These are phyloP conservation scores for Drosophila parthenogenetica DNA, from an alignment of 2,888 invertebrate genomes.

Conservation along the genomic window DNA sequence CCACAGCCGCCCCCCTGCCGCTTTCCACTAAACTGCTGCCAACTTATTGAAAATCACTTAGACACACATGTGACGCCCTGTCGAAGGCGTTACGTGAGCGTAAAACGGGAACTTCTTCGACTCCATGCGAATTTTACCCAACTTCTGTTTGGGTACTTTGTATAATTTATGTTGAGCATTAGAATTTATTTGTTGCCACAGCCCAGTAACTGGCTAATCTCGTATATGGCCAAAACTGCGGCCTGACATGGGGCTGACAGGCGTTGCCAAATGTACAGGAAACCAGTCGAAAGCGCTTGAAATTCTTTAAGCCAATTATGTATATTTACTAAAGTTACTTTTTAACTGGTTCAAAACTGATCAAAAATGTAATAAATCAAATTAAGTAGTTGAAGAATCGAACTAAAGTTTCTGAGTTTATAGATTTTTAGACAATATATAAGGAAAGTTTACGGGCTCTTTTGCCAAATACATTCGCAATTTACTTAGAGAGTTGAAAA, in stretches of 20 bases:
- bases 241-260: constrained; percentile 48
- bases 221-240: constrained; percentile 10
- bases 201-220: constrained; percentile 39
- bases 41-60: constrained; percentile 81
- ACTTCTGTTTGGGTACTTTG: constrained; percentile 40
- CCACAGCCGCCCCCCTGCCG: not conserved
- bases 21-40: constrained; percentile 41
- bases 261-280: constrained; percentile 30
- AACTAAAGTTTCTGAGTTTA: not conserved
- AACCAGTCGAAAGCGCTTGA: constrained; percentile 42
- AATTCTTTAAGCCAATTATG: constrained; percentile 43
- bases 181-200: constrained; percentile 49
- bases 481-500: no score
- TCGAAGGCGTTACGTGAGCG: constrained; percentile 65
- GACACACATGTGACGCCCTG: constrained; percentile 73
- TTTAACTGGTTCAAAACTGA: not conserved
- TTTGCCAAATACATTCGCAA: no score
- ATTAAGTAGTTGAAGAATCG: no score
- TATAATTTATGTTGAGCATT: constrained; percentile 68
- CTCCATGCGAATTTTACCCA: not conserved
- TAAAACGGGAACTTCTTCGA: constrained; percentile 33
- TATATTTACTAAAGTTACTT: not conserved
- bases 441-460: not conserved
- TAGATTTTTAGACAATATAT: no score
- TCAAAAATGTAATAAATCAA: not conserved